These are phyloP conservation scores for Hylaeus anthracinus DNA, from an alignment of 1,140 invertebrate genomes.

Conservation along the genomic window DNA sequence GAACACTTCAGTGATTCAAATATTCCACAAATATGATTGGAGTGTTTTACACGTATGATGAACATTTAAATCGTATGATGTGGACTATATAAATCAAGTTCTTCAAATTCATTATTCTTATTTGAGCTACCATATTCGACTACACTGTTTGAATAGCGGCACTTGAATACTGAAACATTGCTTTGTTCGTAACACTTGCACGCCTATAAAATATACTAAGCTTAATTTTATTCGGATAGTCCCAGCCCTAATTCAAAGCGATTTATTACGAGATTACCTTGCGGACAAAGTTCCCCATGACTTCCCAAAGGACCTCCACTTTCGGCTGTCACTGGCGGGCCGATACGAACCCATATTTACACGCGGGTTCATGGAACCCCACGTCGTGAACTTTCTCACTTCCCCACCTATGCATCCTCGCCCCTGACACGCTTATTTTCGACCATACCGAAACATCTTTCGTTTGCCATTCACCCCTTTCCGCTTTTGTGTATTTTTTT, in stretches of 20 bases:
- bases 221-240: not conserved
- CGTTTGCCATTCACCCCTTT: constrained; percentile 37
- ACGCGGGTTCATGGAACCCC: constrained; percentile 55
- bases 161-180: no score
- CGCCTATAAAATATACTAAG: no score
- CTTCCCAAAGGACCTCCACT: constrained; percentile 48
- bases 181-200: no score
- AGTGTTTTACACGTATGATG: no score
- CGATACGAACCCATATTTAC: constrained; percentile 67
- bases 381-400: constrained; percentile 43
- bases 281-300: constrained; percentile 65
- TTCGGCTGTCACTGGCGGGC: constrained; percentile 57
- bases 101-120: no score
- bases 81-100: no score
- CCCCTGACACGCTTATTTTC: constrained; percentile 51
- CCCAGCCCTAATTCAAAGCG: not conserved
- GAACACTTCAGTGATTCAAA: no score
- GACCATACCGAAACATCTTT: constrained; percentile 30
- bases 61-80: no score
- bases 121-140: no score
- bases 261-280: constrained; percentile 56
- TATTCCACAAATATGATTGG: no score
- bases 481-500: constrained; percentile 11
- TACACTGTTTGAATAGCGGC: no score
- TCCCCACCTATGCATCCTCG: constrained; percentile 45